phyloP scores from a whole-genome alignment of 2,797 vertebrate genomes.

The Lepilemur septentrionalis region DNA sequence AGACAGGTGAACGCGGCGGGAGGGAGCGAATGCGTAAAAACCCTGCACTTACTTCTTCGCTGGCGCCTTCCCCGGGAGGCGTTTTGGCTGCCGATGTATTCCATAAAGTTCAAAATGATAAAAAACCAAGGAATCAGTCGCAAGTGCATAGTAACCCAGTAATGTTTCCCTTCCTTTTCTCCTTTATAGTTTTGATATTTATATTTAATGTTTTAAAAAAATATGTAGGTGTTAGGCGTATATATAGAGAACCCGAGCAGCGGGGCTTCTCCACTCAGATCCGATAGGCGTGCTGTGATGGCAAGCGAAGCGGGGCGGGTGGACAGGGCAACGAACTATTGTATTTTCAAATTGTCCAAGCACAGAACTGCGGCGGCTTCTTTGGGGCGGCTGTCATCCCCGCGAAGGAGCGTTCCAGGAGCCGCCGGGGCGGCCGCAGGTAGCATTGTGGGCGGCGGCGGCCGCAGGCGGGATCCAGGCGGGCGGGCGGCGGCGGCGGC shows the following conservation, averaged over 20 bases:
- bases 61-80: slow-evolving; percentile 95
- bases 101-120: slow-evolving; percentile 98
- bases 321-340: slow-evolving; percentile 74
- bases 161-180: slow-evolving; percentile 87
- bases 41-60: slow-evolving; percentile 94
- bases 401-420: slow-evolving; percentile 69
- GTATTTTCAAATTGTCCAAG: slow-evolving; percentile 75
- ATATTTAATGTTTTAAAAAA: slow-evolving; percentile 27
- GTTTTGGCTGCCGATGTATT: slow-evolving; percentile 97
- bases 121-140: slow-evolving; percentile 98
- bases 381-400: slow-evolving; percentile 77
- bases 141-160: slow-evolving; percentile 99
- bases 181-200: slow-evolving; percentile 64
- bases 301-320: slow-evolving; percentile 56
- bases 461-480: slow-evolving; percentile 54
- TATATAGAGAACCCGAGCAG: background rate
- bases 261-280: slow-evolving; percentile 63
- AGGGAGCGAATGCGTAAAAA: slow-evolving; percentile 42
- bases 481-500: slow-evolving; percentile 64
- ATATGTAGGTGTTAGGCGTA: slow-evolving; percentile 43
- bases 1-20: slow-evolving; percentile 68
- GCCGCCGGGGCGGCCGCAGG: slow-evolving; percentile 78
- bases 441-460: slow-evolving; percentile 81
- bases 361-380: slow-evolving; percentile 73
- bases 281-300: slow-evolving; percentile 63